phyloP scores from a whole-genome alignment of 2,113 vertebrate species.

The Etheostoma cragini region DNA sequence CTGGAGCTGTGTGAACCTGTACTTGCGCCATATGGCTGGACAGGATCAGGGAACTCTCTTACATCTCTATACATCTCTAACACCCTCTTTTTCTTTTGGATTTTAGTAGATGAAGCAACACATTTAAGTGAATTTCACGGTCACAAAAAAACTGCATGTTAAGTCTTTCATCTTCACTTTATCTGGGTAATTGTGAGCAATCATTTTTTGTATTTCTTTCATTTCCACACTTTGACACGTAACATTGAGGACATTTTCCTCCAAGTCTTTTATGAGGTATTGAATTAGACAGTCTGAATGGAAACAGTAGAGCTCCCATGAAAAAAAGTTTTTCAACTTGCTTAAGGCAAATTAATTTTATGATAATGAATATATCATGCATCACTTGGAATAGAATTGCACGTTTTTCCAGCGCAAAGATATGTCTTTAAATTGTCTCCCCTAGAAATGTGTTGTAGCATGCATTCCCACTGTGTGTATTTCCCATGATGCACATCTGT shows the following conservation, averaged over 20 bases:
- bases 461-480: neutral
- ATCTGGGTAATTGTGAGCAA: conserved; percentile 7
- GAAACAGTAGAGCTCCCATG: conserved; percentile 37
- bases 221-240: conserved; percentile 31
- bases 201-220: conserved; percentile 30
- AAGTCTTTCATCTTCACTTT: conserved; percentile 25
- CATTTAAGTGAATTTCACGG: conserved; percentile 3
- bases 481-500: conserved; percentile 9
- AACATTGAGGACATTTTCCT: conserved; percentile 21
- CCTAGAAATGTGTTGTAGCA: conserved; percentile 3
- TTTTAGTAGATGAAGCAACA: conserved; percentile 25
- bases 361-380: conserved; percentile 33
- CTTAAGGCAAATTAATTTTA: conserved; percentile 31
- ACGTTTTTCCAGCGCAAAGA: conserved; percentile 16
- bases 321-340: conserved; percentile 20
- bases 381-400: conserved; percentile 21
- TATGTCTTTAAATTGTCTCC: neutral
- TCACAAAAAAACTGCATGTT: neutral
- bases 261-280: conserved; percentile 52
- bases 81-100: neutral
- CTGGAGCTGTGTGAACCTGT: conserved; percentile 31
- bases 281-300: conserved; percentile 35
- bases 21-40: conserved; percentile 1
- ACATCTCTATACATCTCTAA: neutral
- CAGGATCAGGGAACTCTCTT: neutral